These are phyloP conservation scores for Styela plicata DNA, from an alignment of 23 tunicate genomes.

Conservation along the genomic window DNA sequence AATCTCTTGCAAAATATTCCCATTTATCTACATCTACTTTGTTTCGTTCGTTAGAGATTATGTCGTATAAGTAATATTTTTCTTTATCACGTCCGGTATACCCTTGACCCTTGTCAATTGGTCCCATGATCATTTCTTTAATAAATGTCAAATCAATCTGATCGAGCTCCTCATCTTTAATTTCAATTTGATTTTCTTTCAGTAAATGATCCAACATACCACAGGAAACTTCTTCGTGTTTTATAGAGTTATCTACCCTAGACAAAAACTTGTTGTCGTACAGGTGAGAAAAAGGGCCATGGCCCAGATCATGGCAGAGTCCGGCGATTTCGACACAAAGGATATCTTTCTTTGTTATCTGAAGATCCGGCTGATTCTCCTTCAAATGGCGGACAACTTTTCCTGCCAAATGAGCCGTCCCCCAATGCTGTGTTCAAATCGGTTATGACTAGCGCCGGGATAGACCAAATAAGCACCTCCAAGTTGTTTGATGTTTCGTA, in stretches of 20 bases:
- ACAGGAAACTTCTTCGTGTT: slow-evolving; percentile 49
- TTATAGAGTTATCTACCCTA: not conserved
- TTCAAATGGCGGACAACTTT: slow-evolving; percentile 43
- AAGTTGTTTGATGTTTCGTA: slow-evolving; percentile 65
- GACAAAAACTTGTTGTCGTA: slow-evolving; percentile 63
- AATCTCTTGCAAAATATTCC: slow-evolving; percentile 93
- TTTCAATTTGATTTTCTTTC: not conserved
- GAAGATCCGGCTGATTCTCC: slow-evolving; percentile 29
- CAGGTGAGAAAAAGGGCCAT: slow-evolving; percentile 96
- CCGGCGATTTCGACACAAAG: slow-evolving; percentile 83
- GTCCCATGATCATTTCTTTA: slow-evolving; percentile 61
- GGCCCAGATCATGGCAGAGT: slow-evolving; percentile 86
- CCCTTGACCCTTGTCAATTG: not conserved
- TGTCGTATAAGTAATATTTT: slow-evolving; percentile 73
- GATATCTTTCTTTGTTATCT: slow-evolving; percentile 42
- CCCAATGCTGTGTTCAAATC: slow-evolving; percentile 84
- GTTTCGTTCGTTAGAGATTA: slow-evolving; percentile 65
- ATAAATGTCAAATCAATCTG: slow-evolving; percentile 24
- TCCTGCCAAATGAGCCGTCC: slow-evolving; percentile 61
- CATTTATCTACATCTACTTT: slow-evolving; percentile 93
- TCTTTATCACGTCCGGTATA: not conserved
- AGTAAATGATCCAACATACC: slow-evolving; percentile 41
- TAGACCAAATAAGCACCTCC: slow-evolving; percentile 44
- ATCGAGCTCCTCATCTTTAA: slow-evolving; percentile 8
- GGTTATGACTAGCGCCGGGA: slow-evolving; percentile 74